Conservation (phyloP, 2,888 invertebrate species). For the Dryococelus australis region DNA sequence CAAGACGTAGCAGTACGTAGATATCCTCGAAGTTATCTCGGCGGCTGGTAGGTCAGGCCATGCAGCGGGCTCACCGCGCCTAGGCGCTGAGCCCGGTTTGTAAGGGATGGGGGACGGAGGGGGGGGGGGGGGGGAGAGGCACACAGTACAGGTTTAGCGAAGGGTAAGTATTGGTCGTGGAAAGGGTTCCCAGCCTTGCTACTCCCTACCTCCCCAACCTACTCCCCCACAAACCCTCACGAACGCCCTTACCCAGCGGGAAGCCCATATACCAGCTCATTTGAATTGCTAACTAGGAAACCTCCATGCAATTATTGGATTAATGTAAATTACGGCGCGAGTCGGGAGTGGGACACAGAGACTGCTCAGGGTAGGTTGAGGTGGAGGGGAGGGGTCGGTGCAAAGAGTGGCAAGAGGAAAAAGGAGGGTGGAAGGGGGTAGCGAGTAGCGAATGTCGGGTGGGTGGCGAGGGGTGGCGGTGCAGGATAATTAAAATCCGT, state of each 20-base stretch:
- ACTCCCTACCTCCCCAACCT: no score
- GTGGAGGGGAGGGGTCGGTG: constrained; percentile 26
- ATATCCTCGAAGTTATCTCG: no score
- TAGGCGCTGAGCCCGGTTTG: no score
- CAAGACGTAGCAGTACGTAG: no score
- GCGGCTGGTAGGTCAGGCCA: no score
- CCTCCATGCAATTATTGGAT: constrained; percentile 93
- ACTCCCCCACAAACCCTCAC: not conserved
- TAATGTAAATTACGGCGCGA: constrained; percentile 87
- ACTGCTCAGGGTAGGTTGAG: no score
- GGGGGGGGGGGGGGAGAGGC: no score
- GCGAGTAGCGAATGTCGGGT: constrained; percentile 45
- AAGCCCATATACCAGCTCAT: constrained; percentile 76
- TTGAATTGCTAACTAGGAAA: constrained; percentile 93
- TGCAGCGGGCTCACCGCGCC: no score
- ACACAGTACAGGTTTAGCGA: no score
- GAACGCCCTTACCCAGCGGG: not conserved
- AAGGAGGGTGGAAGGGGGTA: not conserved
- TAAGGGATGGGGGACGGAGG: no score
- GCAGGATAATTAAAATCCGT: constrained; percentile 92
- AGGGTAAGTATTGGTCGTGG: no score
- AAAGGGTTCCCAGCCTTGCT: no score
- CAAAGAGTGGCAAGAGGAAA: constrained; percentile 56
- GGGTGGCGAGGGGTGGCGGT: constrained; percentile 59
- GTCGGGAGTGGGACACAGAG: constrained; percentile 56